Base-by-base conservation (phyloP, 1,140 invertebrate species). In the Lepidostoma basale region DNA sequence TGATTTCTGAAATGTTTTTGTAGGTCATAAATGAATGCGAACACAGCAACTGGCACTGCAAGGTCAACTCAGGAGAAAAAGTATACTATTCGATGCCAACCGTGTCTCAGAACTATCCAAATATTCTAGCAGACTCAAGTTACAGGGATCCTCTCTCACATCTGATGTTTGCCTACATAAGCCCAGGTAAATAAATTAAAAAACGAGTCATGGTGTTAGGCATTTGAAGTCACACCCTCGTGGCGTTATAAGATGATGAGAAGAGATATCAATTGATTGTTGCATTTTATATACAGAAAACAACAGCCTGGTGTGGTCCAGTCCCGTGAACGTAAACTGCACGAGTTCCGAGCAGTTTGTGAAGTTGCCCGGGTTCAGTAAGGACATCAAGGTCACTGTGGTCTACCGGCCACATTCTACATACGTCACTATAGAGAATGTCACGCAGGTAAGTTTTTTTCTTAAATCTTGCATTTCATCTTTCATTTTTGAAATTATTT, bases 31-130 rank as follows among this genome's bases (percentile, higher is more conserved):
- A 64, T 18, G 78, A 81, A 67, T 74, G 67, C 49, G 64, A 75
- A 59, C 69, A 77, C 73, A 75, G 78, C 62, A 72, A 76, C 42
- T 81, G 79, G 79, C 58, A 73, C 16, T 77, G 75, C 68, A 66
- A 68, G 25, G 65, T 80, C 3, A 30, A 75, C 5, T 49, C 74
- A 47, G 64, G 62, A 22, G 45, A 62, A 42, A 72, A 62, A 22
- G 63, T 60, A 9, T 79, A 77, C 69, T 81, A 81, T 62, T 77
- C 76, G 5, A 78, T 80, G 77, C 77, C 79, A 5, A 67, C 68
- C 3, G 56, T 78, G 28, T 74, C 72, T 9, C 75, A 76, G 33
- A 76, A 77, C 60, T 81, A 79, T 69, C 78, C 79, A 0, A 77
- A 80, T 25, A 14, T 59, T n/a, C 8, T 22, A 10, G 10, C 54